Conservation (phyloP, 2,797 vertebrate species). For the Mastacembelus armatus region DNA sequence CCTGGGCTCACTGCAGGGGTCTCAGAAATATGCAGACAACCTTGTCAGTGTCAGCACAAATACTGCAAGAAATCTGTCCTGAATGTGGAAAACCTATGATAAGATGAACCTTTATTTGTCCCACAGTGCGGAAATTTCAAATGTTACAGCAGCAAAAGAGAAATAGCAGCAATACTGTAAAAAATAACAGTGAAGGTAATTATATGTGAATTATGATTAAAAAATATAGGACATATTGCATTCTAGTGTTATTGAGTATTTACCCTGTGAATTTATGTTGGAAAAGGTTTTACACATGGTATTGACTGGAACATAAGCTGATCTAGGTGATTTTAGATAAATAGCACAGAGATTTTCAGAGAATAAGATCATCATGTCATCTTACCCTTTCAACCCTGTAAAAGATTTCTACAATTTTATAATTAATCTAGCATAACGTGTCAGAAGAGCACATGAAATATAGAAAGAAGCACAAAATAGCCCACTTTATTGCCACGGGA, state of each 20-base stretch:
- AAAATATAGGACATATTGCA: no score
- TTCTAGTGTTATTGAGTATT: no score
- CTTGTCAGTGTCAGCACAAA: neutral
- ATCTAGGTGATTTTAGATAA: neutral
- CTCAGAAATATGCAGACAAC: neutral
- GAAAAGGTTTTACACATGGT: neutral
- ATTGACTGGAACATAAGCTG: neutral
- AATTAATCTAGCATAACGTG: no score
- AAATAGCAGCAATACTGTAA: no score
- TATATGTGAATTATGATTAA: no score
- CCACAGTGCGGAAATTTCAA: no score
- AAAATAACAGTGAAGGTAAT: no score
- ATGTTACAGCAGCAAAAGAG: no score
- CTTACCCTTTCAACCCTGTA: no score
- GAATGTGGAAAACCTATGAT: neutral
- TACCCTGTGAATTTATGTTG: no score
- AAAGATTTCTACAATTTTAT: neutral
- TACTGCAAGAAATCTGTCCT: neutral
- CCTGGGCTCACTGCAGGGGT: constrained; percentile 2
- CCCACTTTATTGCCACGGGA: neutral
- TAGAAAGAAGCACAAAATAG: neutral
- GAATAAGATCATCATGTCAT: no score
- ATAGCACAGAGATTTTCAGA: neutral
- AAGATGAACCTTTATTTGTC: no score
- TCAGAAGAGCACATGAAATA: neutral